Base-by-base conservation (phyloP, 1,140 invertebrate genomes). In the Homalodisca vitripennis region DNA sequence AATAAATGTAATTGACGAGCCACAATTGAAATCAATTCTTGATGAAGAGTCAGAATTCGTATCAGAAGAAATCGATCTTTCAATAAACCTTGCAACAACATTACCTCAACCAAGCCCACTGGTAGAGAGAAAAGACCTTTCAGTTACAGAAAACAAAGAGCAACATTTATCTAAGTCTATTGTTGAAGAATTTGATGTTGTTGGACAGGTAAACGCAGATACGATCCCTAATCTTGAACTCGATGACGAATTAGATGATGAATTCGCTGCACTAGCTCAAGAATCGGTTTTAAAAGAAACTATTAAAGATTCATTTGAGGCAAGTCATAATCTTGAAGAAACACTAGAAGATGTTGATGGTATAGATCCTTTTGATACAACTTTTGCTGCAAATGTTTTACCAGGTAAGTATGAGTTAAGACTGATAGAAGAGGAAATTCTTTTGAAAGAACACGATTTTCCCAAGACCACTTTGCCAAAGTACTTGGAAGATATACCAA, bases 341-440 rank as follows among this genome's bases (percentile, higher is more conserved):
- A 46, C 1, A 46, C 34, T 13, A 26, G 63, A 66, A 22, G 32
- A 47, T 12, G 20, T 75, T 14, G 82, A 82, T 62, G 81, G 81
- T 55, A 82, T 84, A 68, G 92, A 94, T 85, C 92, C 92, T 0
- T 95, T 95, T 75, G 92, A 95, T 76, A 94, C 92, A 12, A 87
- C 89, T 55, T 92, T 92, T 80, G 92, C 89, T 0, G 89, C 91
- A 46, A 89, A 89, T 74, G 84, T 93, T 47, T 78, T 92, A 55
- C 88, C 89, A 10, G 87, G 87, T 34, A 87, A 88, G 78, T 80
- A 82, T 29, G 86, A 89, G 78, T 75, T 85, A 26, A 87, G 84
- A 71, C 79, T 85, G 77, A 86, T 87, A 76, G 84, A 87, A 81
- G 85, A 84, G 70, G 85, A 87, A 73, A 79, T 87, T 26, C 66